Evolutionary conservation across 2,888 invertebrate species (phyloP), one percentile per base, ranked within the genome.

Genomic region (Idaea biselata): DNA sequence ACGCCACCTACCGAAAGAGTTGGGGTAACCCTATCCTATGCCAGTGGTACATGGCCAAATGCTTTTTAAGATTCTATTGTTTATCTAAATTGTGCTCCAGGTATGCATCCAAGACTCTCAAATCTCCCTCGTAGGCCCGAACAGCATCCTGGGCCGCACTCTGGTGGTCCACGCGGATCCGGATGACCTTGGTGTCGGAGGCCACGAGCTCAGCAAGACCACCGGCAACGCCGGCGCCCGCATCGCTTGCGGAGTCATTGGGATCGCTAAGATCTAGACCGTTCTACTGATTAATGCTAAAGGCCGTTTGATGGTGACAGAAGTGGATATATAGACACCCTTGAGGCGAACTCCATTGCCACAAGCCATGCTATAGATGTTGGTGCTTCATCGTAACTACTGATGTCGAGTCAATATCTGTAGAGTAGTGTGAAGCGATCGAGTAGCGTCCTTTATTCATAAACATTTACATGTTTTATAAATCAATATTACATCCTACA

Each of bases 151-250:
- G 60, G 98, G 98, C 2, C 95, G 97, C 79, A 96, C 97, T 6
- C 87, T 97, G 72, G 97, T 97, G 58, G 97, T 99, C 7, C 99
- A 99, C 85, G 98, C 97, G 56, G 98, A 98, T 89, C 94, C 95
- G 0, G 99, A 99, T 90, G 99, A 99, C 88, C 91, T 99, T 65
- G 99, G 99, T n/a, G 88, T 95, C 68, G 98, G 98, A 33, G 98
- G 98, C 0, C 97, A 98, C 79, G 98, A 98, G 81, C 93, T 98
- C 70, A 98, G 98, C 93, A 96, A 96, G 90, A 95, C 96, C 5
- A 99, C 99, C 16, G 99, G 99, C 63, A 98, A 99, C 87, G 98
- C 99, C 61, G 99, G 99, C 2, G 97, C 95, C 17, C 95, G 99
- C 72, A 91, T 97, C 69, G 97, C 97, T 55, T 98, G 98, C 81